Evolutionary conservation across 2,888 invertebrate genomes (phyloP).

Genomic region (Eupeodes luniger): DNA sequence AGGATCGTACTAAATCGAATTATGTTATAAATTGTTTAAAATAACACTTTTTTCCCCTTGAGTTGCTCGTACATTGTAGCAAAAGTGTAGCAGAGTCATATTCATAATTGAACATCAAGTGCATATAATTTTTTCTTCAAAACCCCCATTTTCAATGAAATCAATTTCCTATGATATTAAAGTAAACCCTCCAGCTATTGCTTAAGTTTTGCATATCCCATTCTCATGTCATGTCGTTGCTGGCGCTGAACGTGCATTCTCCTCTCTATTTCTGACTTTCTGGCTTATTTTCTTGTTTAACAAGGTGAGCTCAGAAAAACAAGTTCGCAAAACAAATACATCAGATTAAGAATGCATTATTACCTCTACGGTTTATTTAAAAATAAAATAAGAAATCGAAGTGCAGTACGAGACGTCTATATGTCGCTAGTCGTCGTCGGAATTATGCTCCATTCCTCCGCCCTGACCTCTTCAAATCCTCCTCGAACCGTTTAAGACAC

Average conservation of each 20-base stretch:
- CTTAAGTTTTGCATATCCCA: constrained; percentile 50
- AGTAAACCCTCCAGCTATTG: constrained; percentile 21
- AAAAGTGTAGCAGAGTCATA: not conserved
- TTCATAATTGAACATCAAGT: not conserved
- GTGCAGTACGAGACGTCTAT: constrained; percentile 17
- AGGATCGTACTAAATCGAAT: no score
- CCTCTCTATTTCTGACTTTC: constrained; percentile 23
- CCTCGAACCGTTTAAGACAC: not conserved
- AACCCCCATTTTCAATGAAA: not conserved
- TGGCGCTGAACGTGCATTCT: not conserved
- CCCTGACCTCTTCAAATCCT: not conserved
- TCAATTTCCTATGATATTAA: not conserved
- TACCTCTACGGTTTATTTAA: constrained; percentile 22
- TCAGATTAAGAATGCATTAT: constrained; percentile 31
- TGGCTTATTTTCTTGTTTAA: constrained; percentile 52
- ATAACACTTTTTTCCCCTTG: not conserved
- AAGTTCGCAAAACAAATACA: constrained; percentile 48
- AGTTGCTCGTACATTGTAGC: not conserved
- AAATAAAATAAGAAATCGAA: constrained; percentile 25
- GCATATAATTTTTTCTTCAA: constrained; percentile 3
- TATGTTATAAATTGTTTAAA: no score
- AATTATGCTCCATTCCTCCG: not conserved
- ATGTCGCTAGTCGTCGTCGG: constrained; percentile 18
- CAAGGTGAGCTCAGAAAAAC: constrained; percentile 47
- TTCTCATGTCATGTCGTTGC: constrained; percentile 6